These are phyloP conservation scores for Sphyrna mokarran DNA, from an alignment of 2,113 vertebrate species.

Conservation along the genomic window DNA sequence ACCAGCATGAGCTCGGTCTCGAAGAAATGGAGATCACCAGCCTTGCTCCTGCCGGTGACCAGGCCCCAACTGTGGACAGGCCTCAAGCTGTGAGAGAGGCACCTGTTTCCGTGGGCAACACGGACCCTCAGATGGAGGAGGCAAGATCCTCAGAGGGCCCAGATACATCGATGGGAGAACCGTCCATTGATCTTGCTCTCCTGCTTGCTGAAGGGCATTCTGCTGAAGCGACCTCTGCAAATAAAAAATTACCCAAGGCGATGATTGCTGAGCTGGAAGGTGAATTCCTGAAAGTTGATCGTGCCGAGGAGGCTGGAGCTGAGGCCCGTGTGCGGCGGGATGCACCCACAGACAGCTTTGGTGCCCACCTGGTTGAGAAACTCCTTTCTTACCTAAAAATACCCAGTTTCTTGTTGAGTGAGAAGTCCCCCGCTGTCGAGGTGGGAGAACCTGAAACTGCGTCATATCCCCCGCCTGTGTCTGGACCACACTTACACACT, in stretches of 20 bases:
- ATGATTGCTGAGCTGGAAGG: background rate
- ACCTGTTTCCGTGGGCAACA: background rate
- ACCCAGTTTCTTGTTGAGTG: background rate
- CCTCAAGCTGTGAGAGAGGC: too few relatives aligned
- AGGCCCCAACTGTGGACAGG: background rate
- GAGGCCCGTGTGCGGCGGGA: background rate
- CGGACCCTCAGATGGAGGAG: too few relatives aligned
- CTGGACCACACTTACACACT: too few relatives aligned
- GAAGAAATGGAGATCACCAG: background rate
- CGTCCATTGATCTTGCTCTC: too few relatives aligned
- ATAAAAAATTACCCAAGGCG: background rate
- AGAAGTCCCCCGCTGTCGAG: background rate
- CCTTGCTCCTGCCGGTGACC: too few relatives aligned
- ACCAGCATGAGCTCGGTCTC: background rate
- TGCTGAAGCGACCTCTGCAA: too few relatives aligned
- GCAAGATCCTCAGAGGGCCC: background rate
- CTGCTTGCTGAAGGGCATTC: background rate
- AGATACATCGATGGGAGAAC: background rate
- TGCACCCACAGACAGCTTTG: background rate
- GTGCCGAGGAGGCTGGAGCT: background rate
- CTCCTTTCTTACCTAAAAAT: background rate
- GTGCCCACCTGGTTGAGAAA: background rate
- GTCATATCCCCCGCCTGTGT: too few relatives aligned
- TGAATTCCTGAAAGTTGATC: background rate
- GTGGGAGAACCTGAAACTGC: background rate